Conservation (phyloP, 1,140 invertebrate species). For the Magallana angulata region DNA sequence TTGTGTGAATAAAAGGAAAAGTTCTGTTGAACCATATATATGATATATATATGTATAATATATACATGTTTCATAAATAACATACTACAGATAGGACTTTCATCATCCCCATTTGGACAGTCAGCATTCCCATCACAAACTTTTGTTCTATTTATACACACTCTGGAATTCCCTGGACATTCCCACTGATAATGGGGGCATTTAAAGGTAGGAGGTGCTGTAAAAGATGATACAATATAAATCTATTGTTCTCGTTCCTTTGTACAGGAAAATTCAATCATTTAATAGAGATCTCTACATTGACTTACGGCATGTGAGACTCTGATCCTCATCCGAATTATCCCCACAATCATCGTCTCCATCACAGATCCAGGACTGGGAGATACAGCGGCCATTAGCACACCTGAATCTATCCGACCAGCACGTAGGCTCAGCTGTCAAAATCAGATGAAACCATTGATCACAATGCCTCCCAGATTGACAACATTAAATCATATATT, state of each 20-base stretch:
- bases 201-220: conserved; percentile 70
- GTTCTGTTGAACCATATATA: neutral
- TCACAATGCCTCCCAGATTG: neutral
- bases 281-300: no score
- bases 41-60: neutral
- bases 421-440: conserved; percentile 84
- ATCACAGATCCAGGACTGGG: conserved; percentile 95
- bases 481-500: neutral
- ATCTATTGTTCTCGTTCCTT: neutral
- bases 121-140: conserved; percentile 95
- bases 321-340: conserved; percentile 90
- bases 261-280: neutral
- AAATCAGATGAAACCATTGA: conserved; percentile 19
- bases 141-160: conserved; percentile 92
- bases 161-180: conserved; percentile 85
- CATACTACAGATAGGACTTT: conserved; percentile 82
- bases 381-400: conserved; percentile 91
- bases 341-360: conserved; percentile 97
- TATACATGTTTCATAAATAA: conserved; percentile 9
- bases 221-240: neutral
- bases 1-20: no score
- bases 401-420: conserved; percentile 81
- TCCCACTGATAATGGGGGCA: conserved; percentile 90
- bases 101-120: conserved; percentile 95
- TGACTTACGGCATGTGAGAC: conserved; percentile 70